These are phyloP conservation scores for Caenorhabditis zanzibari DNA, from an alignment of 2,888 invertebrate species.

Conservation along the genomic window DNA sequence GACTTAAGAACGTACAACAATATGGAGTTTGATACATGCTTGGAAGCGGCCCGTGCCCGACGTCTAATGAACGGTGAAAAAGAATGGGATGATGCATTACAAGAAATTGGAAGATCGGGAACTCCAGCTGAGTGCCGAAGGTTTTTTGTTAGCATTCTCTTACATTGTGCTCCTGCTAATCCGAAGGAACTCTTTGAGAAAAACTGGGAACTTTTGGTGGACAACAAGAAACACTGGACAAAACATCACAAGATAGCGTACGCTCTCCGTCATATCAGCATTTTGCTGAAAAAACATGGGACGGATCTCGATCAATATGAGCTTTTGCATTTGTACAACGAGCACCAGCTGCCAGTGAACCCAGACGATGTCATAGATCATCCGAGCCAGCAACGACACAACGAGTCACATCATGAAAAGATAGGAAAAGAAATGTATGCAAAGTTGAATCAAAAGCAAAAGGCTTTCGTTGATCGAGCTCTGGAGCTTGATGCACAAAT, in stretches of 20 bases:
- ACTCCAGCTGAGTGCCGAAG: background rate
- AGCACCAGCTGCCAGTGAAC: background rate
- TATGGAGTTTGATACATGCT: slow-evolving; percentile 1
- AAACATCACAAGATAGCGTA: slow-evolving; percentile 24
- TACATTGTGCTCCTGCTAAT: slow-evolving; percentile 1
- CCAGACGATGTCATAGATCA: background rate
- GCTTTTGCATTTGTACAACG: background rate
- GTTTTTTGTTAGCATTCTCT: background rate
- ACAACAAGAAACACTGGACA: slow-evolving; percentile 12
- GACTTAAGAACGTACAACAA: slow-evolving; percentile 28
- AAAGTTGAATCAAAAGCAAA: background rate
- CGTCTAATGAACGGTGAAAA: slow-evolving; percentile 46
- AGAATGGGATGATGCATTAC: slow-evolving; percentile 26
- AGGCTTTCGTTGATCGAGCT: slow-evolving; percentile 3
- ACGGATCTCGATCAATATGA: slow-evolving; percentile 3
- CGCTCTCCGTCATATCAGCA: no score
- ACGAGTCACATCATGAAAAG: background rate
- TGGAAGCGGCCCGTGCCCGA: slow-evolving; percentile 23
- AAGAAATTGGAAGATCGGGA: slow-evolving; percentile 11
- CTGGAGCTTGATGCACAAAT: background rate
- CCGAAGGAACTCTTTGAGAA: background rate
- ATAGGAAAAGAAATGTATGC: background rate
- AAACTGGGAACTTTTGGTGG: background rate
- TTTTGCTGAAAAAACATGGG: no score
- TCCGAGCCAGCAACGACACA: background rate